Conservation (phyloP, 2,888 invertebrate genomes). For the Tuta absoluta region DNA sequence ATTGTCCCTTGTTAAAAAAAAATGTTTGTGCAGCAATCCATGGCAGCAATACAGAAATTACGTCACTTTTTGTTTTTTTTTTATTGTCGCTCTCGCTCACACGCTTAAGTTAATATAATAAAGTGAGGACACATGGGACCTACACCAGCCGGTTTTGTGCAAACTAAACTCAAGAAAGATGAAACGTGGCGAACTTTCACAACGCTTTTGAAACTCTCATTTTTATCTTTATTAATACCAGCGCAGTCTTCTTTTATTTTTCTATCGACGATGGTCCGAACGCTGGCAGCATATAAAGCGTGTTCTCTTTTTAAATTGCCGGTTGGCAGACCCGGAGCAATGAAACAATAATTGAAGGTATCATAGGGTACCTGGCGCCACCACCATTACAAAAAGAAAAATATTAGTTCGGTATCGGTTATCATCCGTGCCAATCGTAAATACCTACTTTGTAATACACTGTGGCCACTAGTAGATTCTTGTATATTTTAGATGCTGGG, state of each 20-base stretch:
- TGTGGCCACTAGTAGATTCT: no score
- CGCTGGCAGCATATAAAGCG: conserved; percentile 10
- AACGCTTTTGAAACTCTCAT: conserved; percentile 3
- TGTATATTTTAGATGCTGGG: no score
- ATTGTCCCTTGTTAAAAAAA: no score
- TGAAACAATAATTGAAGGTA: not conserved
- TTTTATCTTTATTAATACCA: conserved; percentile 1
- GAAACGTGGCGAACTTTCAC: not conserved
- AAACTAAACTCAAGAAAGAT: not conserved
- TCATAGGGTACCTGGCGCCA: not conserved
- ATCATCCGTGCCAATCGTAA: no score
- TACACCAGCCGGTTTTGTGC: not conserved
- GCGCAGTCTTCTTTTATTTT: conserved; percentile 6
- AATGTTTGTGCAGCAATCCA: no score
- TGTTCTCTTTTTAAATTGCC: conserved; percentile 3
- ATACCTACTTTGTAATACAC: no score
- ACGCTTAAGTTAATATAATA: no score
- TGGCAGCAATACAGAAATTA: no score
- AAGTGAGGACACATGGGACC: no score
- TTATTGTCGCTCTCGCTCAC: no score
- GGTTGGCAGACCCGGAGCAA: not conserved
- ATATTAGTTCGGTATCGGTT: no score
- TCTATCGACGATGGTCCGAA: not conserved
- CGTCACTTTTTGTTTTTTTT: no score
- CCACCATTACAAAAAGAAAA: not conserved